Evolutionary conservation across 2,113 vertebrate species (phyloP).

Genomic region (Nicator chloris): DNA sequence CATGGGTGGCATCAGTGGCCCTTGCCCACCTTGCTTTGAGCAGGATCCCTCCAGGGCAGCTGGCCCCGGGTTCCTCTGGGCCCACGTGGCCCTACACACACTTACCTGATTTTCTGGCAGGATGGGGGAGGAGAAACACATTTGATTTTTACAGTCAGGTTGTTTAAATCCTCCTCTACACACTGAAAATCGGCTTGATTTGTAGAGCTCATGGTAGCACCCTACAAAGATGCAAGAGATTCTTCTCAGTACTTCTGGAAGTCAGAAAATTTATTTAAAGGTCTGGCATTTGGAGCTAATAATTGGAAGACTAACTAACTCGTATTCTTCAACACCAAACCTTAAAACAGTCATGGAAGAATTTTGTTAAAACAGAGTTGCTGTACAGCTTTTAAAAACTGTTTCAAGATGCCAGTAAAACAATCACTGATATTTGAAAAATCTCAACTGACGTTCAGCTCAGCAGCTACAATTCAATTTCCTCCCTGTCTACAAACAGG

Average conservation of each 20-base stretch:
- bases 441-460: background rate
- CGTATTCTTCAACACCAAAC: background rate
- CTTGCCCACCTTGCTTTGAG: accelerated
- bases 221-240: background rate
- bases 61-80: background rate
- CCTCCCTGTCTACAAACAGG: background rate
- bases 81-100: background rate
- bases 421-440: background rate
- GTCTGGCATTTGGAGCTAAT: background rate
- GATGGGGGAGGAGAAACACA: background rate
- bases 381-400: background rate
- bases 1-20: accelerated
- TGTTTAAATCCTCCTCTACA: background rate
- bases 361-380: background rate
- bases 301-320: background rate
- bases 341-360: background rate
- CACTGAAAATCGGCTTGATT: background rate
- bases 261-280: background rate
- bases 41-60: background rate
- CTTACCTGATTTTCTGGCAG: background rate
- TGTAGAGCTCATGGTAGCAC: background rate
- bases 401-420: background rate
- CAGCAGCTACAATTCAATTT: background rate
- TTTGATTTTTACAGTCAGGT: background rate
- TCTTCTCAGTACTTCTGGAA: background rate